These are phyloP conservation scores for Megaceryle maxima DNA, from an alignment of 2,113 vertebrate genomes.

Conservation along the genomic window DNA sequence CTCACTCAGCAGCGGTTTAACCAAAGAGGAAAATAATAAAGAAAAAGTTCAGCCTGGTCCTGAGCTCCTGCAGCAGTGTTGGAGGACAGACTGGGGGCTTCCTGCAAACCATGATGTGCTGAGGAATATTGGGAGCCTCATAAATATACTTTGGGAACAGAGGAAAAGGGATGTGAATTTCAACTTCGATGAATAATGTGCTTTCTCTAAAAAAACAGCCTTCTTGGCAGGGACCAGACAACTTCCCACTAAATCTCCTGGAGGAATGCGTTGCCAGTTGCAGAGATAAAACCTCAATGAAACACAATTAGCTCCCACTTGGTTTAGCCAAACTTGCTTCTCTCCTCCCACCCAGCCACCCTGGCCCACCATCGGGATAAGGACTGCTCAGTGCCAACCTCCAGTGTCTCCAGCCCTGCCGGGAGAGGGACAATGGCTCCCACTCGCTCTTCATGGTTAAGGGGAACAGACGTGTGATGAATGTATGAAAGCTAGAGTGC, in stretches of 20 bases:
- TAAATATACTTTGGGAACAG: neutral
- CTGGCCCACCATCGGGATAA: neutral
- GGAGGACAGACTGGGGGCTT: neutral
- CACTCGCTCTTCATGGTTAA: neutral
- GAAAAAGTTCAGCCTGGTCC: neutral
- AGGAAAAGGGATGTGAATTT: constrained; percentile 44
- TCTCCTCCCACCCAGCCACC: neutral
- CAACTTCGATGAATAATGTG: constrained; percentile 52
- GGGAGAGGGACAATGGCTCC: neutral
- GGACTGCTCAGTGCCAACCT: neutral
- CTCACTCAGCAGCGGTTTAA: neutral
- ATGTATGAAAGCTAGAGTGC: neutral
- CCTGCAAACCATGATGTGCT: neutral
- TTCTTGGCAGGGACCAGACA: constrained; percentile 49
- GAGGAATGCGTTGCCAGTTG: constrained; percentile 32
- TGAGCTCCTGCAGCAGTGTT: neutral
- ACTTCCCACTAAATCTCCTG: constrained; percentile 55
- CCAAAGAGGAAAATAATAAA: neutral
- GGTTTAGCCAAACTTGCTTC: neutral
- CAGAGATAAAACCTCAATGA: constrained; percentile 57
- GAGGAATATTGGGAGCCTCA: neutral
- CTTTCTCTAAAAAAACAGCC: constrained; percentile 28
- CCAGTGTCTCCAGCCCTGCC: neutral
- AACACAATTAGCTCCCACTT: constrained; percentile 31
- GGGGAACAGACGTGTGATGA: neutral